Conservation (phyloP, 2,888 invertebrate species). For the Mesorhabditis spiculigera region DNA sequence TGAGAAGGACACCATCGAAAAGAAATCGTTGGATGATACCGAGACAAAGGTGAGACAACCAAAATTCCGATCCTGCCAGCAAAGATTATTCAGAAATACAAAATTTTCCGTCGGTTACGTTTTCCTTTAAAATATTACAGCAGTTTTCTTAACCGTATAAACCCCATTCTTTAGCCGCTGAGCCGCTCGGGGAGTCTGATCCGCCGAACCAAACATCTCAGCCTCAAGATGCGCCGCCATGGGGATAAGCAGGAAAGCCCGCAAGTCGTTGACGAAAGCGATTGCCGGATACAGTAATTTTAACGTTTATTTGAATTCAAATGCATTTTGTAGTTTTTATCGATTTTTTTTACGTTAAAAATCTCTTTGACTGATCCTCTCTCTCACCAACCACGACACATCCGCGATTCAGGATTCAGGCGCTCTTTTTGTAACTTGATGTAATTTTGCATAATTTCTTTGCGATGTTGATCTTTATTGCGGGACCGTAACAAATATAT, state of each 20-base stretch:
- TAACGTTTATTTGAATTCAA: neutral
- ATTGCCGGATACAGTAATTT: constrained; percentile 39
- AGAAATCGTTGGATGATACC: constrained; percentile 25
- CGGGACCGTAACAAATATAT: no score
- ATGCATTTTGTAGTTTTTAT: neutral
- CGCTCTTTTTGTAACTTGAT: no score
- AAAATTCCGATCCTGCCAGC: neutral
- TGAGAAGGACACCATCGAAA: constrained; percentile 21
- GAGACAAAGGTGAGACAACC: neutral
- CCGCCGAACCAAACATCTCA: constrained; percentile 45
- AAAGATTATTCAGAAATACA: no score
- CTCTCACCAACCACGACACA: no score
- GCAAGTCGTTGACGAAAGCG: constrained; percentile 34
- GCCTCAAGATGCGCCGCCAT: constrained; percentile 45
- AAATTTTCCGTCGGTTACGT: neutral
- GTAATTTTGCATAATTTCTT: no score
- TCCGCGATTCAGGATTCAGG: no score
- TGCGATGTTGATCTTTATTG: no score
- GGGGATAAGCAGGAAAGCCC: constrained; percentile 35
- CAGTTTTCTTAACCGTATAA: neutral
- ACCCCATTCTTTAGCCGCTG: constrained; percentile 16
- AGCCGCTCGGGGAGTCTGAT: constrained; percentile 1
- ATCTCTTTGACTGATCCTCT: no score
- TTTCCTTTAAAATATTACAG: neutral
- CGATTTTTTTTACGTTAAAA: no score